Evolutionary conservation across 2,113 vertebrate genomes (phyloP).

Genomic region (Brachyhypopomus gauderio): DNA sequence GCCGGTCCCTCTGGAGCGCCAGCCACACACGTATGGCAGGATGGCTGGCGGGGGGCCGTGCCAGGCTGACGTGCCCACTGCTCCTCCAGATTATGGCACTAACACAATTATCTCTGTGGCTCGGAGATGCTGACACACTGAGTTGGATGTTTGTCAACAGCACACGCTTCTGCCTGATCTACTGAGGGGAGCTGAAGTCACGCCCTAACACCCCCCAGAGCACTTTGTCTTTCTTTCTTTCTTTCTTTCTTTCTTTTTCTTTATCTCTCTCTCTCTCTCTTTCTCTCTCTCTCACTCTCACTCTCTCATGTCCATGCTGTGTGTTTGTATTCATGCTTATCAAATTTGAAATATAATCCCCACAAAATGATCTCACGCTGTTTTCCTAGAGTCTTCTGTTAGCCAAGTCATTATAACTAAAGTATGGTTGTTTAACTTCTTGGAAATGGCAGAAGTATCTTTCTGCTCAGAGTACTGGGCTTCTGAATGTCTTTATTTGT

Average conservation of each 20-base stretch:
- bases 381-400: not conserved
- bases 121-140: constrained; percentile 57
- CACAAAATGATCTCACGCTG: too few relatives aligned
- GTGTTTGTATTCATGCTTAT: not conserved
- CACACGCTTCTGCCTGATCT: constrained; percentile 11
- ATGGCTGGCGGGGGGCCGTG: constrained; percentile 50
- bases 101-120: constrained; percentile 64
- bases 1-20: constrained; percentile 49
- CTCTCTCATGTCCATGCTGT: not conserved
- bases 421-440: not conserved
- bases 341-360: not conserved
- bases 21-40: constrained; percentile 38
- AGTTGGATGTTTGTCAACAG: constrained; percentile 58
- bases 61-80: constrained; percentile 49
- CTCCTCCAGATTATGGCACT: constrained; percentile 59
- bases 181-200: constrained; percentile 5
- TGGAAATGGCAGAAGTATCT: not conserved
- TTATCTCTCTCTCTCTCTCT: not conserved
- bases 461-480: not conserved
- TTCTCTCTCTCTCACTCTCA: not conserved
- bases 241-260: constrained; percentile 4
- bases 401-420: not conserved
- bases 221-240: not conserved
- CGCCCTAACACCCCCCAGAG: constrained; percentile 1
- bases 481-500: not conserved